phyloP scores from a whole-genome alignment of 2,797 vertebrate species.

The Poecilia picta region DNA sequence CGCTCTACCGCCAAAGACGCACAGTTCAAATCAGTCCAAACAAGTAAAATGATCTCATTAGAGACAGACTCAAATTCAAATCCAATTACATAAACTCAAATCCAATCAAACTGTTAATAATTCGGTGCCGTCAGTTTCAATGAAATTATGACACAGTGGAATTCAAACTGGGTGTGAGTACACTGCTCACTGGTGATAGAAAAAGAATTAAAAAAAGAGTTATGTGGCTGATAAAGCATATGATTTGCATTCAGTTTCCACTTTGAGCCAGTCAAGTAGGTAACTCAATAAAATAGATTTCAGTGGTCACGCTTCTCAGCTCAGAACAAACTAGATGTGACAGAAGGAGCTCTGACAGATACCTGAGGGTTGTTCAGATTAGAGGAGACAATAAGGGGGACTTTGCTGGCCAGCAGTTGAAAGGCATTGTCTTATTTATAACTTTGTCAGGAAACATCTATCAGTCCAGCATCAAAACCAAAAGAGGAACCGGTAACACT shows the following conservation, averaged over 20 bases:
- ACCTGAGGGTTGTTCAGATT: background rate
- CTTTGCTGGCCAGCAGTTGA: background rate
- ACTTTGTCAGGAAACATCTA: background rate
- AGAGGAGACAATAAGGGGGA: background rate
- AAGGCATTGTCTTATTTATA: background rate
- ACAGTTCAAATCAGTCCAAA: background rate
- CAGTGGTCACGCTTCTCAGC: background rate
- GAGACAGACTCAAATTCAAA: background rate
- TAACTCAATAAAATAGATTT: conserved; percentile 1
- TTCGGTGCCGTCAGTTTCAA: background rate
- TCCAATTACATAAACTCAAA: background rate
- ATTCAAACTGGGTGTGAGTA: background rate
- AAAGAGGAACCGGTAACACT: background rate
- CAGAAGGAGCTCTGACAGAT: background rate
- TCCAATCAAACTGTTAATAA: background rate
- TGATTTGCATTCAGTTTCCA: background rate
- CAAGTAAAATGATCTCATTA: background rate
- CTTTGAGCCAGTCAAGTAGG: background rate
- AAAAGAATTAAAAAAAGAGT: background rate
- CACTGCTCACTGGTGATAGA: background rate
- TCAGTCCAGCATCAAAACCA: background rate
- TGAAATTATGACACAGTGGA: background rate
- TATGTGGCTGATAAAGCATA: background rate
- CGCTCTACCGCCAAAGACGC: background rate
- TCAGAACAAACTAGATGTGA: background rate